These are phyloP conservation scores for Eupithecia exiguata DNA, from an alignment of 2,888 invertebrate species.

Conservation along the genomic window DNA sequence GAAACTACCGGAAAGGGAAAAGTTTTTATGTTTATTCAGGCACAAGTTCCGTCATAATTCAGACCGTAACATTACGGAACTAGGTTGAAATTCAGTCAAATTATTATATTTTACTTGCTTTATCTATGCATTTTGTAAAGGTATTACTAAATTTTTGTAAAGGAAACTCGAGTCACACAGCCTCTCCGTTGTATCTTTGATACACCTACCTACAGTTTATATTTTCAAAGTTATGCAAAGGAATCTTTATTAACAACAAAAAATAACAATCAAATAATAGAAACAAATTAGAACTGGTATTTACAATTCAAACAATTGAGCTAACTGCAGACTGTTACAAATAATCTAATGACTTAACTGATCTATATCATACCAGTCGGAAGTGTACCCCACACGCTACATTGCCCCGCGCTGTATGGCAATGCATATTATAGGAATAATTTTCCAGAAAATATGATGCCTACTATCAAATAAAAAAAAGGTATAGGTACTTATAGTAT, in stretches of 20 bases:
- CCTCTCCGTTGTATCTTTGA: not conserved
- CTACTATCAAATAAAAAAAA: not conserved
- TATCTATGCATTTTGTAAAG: not conserved
- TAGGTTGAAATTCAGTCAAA: not conserved
- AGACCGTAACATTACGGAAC: constrained; percentile 14
- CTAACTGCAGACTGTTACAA: too few relatives aligned
- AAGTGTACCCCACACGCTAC: too few relatives aligned
- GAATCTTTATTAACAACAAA: too few relatives aligned
- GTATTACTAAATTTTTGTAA: not conserved
- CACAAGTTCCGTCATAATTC: constrained; percentile 26
- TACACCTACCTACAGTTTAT: not conserved
- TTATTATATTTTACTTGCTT: not conserved
- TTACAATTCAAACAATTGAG: too few relatives aligned
- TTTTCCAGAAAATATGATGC: not conserved
- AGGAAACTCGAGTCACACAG: not conserved
- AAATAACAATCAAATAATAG: too few relatives aligned
- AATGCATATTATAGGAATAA: too few relatives aligned
- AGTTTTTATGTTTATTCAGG: constrained; percentile 33
- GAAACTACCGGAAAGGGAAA: constrained; percentile 31
- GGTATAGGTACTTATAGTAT: too few relatives aligned
- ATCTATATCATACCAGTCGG: too few relatives aligned
- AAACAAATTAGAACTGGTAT: too few relatives aligned
- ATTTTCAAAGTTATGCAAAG: not conserved
- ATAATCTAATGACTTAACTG: too few relatives aligned
- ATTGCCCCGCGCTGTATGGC: too few relatives aligned